phyloP scores from a whole-genome alignment of 2,888 invertebrate species.

The Chloroclystis v-ata region DNA sequence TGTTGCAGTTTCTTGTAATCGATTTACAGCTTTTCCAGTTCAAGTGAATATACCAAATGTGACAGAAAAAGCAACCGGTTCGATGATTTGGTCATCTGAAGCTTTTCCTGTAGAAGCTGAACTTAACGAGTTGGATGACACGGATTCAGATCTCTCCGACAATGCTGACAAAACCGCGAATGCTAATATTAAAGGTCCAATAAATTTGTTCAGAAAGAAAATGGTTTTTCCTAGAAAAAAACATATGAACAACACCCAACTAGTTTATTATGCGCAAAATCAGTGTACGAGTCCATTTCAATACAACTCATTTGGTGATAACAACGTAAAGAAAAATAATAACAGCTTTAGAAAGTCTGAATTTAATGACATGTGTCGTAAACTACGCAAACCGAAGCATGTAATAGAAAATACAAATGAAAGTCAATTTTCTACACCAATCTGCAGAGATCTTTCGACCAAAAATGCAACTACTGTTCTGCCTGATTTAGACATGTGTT shows the following conservation, averaged over 20 bases:
- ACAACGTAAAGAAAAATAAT: slow-evolving; percentile 6
- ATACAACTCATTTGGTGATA: slow-evolving; percentile 4
- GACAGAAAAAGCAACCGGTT: neutral
- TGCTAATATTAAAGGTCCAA: slow-evolving; percentile 2
- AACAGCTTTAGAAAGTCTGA: slow-evolving; percentile 30
- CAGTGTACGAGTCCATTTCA: slow-evolving; percentile 19
- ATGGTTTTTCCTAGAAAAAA: slow-evolving; percentile 18
- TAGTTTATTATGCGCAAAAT: slow-evolving; percentile 23
- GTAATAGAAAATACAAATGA: slow-evolving; percentile 41
- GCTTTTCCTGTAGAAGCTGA: neutral
- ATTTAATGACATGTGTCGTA: slow-evolving; percentile 43
- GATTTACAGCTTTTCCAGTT: neutral
- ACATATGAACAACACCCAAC: slow-evolving; percentile 15
- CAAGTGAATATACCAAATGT: neutral
- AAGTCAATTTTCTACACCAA: slow-evolving; percentile 53
- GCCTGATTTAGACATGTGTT: slow-evolving; percentile 49
- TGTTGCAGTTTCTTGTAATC: neutral
- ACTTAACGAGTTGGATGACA: neutral
- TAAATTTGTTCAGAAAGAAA: slow-evolving; percentile 17
- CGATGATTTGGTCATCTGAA: neutral
- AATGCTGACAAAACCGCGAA: slow-evolving; percentile 7
- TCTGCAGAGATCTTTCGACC: slow-evolving; percentile 36
- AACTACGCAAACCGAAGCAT: slow-evolving; percentile 45
- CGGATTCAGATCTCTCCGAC: slow-evolving; percentile 12
- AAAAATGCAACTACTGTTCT: neutral